These are phyloP conservation scores for Crypturellus undulatus DNA, from an alignment of 2,113 vertebrate genomes.

Conservation along the genomic window DNA sequence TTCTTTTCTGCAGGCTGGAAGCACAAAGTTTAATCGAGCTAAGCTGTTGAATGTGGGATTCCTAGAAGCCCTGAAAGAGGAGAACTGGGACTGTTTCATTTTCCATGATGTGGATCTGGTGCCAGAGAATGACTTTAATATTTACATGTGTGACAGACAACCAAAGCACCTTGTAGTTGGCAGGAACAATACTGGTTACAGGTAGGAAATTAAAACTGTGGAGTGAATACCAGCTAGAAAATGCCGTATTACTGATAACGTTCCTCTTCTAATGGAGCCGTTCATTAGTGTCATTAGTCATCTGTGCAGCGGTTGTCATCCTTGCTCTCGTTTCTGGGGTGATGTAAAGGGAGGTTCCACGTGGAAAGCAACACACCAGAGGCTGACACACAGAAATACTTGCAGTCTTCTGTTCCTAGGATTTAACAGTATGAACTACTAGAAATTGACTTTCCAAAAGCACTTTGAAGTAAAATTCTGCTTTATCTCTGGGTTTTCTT, in stretches of 20 bases:
- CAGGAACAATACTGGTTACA: slow-evolving; percentile 95
- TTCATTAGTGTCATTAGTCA: not conserved
- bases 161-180: slow-evolving; percentile 97
- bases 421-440: not conserved
- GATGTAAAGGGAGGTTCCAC: not conserved
- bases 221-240: not conserved
- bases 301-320: not conserved
- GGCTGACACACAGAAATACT: not conserved
- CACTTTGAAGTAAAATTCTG: not conserved
- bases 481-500: not conserved
- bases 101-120: slow-evolving; percentile 97
- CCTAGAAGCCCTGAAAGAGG: slow-evolving; percentile 92
- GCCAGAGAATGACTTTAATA: slow-evolving; percentile 94
- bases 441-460: not conserved
- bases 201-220: slow-evolving; percentile 75
- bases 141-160: slow-evolving; percentile 88
- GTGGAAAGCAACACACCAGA: not conserved
- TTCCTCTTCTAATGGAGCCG: not conserved
- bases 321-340: not conserved
- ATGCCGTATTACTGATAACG: not conserved
- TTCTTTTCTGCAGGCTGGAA: slow-evolving; percentile 83
- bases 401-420: not conserved
- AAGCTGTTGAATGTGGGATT: slow-evolving; percentile 96
- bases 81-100: slow-evolving; percentile 93
- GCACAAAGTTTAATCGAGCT: slow-evolving; percentile 92